These are phyloP conservation scores for Uropsilus gracilis DNA, from an alignment of 2,113 vertebrate genomes.

Conservation along the genomic window DNA sequence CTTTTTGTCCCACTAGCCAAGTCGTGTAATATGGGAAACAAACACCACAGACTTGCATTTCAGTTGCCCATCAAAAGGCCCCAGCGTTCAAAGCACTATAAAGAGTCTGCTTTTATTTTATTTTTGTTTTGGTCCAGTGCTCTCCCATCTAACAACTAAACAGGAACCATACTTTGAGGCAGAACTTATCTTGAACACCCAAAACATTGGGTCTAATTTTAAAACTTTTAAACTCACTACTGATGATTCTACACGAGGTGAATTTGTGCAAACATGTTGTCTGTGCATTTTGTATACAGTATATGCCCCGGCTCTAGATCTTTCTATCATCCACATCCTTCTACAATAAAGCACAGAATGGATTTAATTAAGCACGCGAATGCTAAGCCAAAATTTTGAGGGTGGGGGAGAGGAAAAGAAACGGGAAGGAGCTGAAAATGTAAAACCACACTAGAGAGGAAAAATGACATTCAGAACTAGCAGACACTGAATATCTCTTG, in stretches of 20 bases:
- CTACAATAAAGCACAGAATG: slow-evolving; percentile 77
- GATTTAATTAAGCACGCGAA: slow-evolving; percentile 83
- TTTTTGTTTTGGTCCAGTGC: slow-evolving; percentile 46
- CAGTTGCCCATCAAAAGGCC: not conserved
- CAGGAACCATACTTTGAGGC: slow-evolving; percentile 45
- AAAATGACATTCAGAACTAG: slow-evolving; percentile 79
- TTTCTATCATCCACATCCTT: slow-evolving; percentile 64
- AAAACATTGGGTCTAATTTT: slow-evolving; percentile 38
- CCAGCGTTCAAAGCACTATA: not conserved
- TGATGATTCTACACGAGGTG: slow-evolving; percentile 34
- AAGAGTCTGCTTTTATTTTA: slow-evolving; percentile 34
- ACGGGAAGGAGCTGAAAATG: slow-evolving; percentile 80
- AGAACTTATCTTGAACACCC: not conserved
- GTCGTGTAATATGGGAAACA: slow-evolving; percentile 22
- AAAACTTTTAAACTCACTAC: slow-evolving; percentile 54
- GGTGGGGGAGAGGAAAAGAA: slow-evolving; percentile 70
- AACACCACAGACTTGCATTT: not conserved
- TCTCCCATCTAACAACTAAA: slow-evolving; percentile 10
- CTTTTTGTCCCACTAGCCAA: not conserved
- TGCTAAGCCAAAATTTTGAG: slow-evolving; percentile 79
- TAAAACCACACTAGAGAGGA: slow-evolving; percentile 82
- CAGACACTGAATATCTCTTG: slow-evolving; percentile 81
- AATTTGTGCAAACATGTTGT: not conserved
- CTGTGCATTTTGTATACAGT: slow-evolving; percentile 37
- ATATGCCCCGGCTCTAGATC: slow-evolving; percentile 2